These are phyloP conservation scores for Lemur catta DNA, from an alignment of 2,797 vertebrate genomes.

Conservation along the genomic window DNA sequence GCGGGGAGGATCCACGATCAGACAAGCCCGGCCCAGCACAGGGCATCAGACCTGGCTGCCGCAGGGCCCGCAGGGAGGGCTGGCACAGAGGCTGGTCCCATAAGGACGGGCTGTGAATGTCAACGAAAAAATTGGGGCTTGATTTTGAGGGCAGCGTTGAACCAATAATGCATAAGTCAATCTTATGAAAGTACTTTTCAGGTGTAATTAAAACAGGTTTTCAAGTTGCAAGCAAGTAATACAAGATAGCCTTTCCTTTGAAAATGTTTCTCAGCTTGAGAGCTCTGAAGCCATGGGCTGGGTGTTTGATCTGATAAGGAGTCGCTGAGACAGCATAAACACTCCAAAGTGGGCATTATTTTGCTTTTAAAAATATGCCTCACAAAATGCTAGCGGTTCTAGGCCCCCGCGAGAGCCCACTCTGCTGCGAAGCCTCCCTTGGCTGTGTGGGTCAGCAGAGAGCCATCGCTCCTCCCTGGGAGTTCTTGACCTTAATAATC, in stretches of 20 bases:
- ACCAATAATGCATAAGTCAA: neutral
- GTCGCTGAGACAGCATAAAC: neutral
- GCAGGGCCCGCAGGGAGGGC: neutral
- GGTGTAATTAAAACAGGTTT: conserved; percentile 36
- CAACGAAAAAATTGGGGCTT: neutral
- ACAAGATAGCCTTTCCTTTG: conserved; percentile 2
- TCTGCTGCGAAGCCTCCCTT: neutral
- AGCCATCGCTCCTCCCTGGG: neutral
- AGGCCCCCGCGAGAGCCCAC: accelerated
- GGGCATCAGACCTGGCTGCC: no score
- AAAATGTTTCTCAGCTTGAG: conserved; percentile 9
- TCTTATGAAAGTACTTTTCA: neutral
- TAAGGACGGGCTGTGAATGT: neutral
- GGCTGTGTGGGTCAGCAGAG: accelerated
- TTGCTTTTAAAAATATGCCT: neutral
- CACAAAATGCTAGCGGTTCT: neutral
- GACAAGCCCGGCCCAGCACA: neutral
- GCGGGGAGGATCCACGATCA: no score
- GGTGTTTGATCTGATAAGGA: neutral
- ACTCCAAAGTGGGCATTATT: neutral
- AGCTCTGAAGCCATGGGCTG: neutral
- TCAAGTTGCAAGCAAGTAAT: conserved; percentile 30
- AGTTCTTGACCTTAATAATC: neutral
- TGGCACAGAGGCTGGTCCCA: neutral
- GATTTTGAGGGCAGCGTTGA: neutral